Percentiles rank a stretch among this genome's conserved stretches.
Conservation (phyloP, 2,888 invertebrate genomes). For the Augochlorella aurata region DNA sequence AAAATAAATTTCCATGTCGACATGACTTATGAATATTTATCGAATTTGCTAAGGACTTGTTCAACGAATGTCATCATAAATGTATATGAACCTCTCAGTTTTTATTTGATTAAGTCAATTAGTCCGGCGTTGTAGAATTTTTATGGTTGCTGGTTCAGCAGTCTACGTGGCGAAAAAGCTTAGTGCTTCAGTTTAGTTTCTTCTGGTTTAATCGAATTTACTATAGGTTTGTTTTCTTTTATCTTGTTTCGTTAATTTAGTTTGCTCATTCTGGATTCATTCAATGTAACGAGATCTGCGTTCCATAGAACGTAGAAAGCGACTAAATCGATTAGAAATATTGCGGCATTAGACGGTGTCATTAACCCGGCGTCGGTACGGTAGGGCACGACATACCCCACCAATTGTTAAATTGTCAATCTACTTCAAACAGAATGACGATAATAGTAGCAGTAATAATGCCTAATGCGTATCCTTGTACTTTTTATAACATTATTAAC, state of each 20-base stretch:
- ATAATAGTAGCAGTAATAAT: no score
- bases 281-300: background rate
- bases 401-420: no score
- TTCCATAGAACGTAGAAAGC: background rate
- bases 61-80: background rate
- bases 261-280: background rate
- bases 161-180: background rate
- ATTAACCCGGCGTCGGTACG: background rate
- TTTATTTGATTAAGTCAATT: background rate
- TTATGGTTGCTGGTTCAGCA: background rate
- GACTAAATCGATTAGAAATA: background rate
- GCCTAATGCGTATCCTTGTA: no score
- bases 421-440: no score
- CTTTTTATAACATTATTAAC: no score
- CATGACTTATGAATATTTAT: background rate
- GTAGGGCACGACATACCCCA: no score
- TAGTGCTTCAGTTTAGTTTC: background rate
- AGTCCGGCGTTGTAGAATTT: background rate
- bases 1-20: background rate
- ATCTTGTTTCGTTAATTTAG: background rate
- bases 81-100: background rate
- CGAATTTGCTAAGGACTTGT: background rate
- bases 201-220: background rate
- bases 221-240: background rate
- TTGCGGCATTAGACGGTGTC: background rate